Conservation (phyloP, 2,888 invertebrate genomes). For the Troglohyphantes excavatus region DNA sequence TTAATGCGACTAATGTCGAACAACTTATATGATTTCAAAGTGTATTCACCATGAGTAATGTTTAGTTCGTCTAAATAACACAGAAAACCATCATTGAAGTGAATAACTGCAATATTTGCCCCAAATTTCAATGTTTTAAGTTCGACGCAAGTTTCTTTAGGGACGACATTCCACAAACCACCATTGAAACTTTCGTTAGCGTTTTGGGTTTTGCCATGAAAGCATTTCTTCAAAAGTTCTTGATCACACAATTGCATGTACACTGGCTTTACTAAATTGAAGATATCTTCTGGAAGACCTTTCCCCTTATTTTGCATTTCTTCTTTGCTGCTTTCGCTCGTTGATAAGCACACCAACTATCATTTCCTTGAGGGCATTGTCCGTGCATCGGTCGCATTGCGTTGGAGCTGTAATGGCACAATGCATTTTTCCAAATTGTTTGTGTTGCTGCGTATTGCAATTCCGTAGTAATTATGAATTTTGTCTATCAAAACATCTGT, state of each 20-base stretch:
- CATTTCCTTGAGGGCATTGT: not conserved
- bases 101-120: not conserved
- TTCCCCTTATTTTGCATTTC: not conserved
- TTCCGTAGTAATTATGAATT: conserved; percentile 18
- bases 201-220: too few relatives aligned
- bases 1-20: not conserved
- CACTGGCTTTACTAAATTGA: not conserved
- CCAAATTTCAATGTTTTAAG: not conserved
- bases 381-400: not conserved
- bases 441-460: not conserved
- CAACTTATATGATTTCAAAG: not conserved
- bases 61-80: not conserved
- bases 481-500: too few relatives aligned
- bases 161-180: not conserved
- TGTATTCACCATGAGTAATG: not conserved
- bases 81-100: not conserved
- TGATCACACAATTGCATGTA: not conserved
- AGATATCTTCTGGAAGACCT: not conserved
- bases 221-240: not conserved
- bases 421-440: not conserved
- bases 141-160: not conserved
- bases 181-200: not conserved
- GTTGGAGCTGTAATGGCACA: not conserved
- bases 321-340: not conserved
- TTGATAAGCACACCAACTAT: conserved; percentile 1